Base-by-base conservation (phyloP, 2,113 vertebrate species). In the Lampris incognitus region DNA sequence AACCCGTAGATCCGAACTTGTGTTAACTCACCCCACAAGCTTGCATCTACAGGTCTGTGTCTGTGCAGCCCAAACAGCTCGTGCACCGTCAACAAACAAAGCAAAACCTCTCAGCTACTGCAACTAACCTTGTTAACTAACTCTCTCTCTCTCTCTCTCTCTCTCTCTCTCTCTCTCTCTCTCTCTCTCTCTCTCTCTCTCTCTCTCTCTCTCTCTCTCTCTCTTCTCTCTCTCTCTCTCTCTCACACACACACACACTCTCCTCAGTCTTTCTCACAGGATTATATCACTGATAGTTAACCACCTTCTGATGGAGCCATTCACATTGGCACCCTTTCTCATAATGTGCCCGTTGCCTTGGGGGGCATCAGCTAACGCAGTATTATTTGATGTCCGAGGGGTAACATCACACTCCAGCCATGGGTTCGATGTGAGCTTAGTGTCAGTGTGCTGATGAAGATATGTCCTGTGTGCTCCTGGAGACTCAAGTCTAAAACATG, bases 1-100 rank as follows among this genome's bases (percentile, higher is more conserved):
- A 97, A 98, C 96, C 97, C 96, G 96, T 97, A 97, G 96, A 97
- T 97, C 97, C 96, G 95, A 97, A 97, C 96, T 97, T 97, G 96
- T 97, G 96, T 85, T 96, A 93, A 87, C 91, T 90, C 85, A 89
- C 89, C 90, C 84, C 96, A 97, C 96, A 98, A 98, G 96, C 95
- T 97, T 95, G 96, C 90, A 92, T 97, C 96, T 98, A 96, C 93
- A 95, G 96, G 96, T 90, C 89, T 90, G 91, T 46, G 90, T 90
- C 87, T 82, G 91, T 87, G 91, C 62, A 85, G 91, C 91, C 73
- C 69, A 80, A 75, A 10, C 92, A n/a, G 71, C 90, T n/a, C n/a
- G 51, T 77, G 62, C 79, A 63, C 56, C 68, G 70, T 65, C 72
- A 57, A 62, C 75, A 10, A 58, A 70, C 1, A 9, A 49, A 56